Percentiles rank a stretch among this genome's conserved stretches.
These are phyloP conservation scores for Acanthis flammea DNA, from an alignment of 2,797 vertebrate species.

Conservation along the genomic window DNA sequence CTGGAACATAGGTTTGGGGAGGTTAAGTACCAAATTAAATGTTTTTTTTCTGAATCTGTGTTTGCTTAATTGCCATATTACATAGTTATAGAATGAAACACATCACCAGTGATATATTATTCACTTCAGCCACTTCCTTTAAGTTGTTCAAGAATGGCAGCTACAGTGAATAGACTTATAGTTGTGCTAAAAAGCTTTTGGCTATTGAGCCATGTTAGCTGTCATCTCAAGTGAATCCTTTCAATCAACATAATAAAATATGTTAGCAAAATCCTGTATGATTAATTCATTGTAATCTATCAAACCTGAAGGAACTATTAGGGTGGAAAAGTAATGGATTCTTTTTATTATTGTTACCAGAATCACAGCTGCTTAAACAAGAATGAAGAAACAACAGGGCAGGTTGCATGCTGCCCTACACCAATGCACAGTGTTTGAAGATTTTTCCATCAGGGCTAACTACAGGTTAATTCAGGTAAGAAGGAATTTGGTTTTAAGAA, in stretches of 20 bases:
- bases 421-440: background rate
- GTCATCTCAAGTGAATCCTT: constrained; percentile 39
- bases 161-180: background rate
- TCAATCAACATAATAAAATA: constrained; percentile 57
- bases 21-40: background rate
- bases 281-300: constrained; percentile 55
- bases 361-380: background rate
- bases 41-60: background rate
- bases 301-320: constrained; percentile 45
- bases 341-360: constrained; percentile 47
- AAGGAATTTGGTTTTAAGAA: background rate
- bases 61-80: constrained; percentile 18
- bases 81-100: background rate
- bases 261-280: constrained; percentile 41
- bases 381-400: background rate
- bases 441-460: background rate
- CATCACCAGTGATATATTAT: background rate
- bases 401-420: background rate
- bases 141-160: constrained; percentile 25
- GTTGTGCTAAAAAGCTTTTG: constrained; percentile 38
- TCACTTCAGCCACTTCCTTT: background rate
- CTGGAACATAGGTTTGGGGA: background rate
- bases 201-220: constrained; percentile 35
- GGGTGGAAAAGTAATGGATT: constrained; percentile 7
- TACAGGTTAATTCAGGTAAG: background rate